phyloP scores from a whole-genome alignment of 2,797 vertebrate species.

The Merluccius polli region DNA sequence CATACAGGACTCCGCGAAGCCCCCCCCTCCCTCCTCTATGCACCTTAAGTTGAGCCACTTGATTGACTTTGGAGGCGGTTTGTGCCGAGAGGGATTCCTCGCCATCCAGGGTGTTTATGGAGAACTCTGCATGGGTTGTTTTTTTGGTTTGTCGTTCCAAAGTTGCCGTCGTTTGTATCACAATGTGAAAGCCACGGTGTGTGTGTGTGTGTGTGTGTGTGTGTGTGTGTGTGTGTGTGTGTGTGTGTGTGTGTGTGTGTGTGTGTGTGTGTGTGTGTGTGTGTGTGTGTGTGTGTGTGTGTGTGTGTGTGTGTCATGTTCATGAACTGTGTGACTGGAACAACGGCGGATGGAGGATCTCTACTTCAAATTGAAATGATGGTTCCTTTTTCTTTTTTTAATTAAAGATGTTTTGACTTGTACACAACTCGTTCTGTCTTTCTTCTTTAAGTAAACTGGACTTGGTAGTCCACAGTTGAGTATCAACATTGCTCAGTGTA shows the following conservation, averaged over 20 bases:
- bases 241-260: conserved; percentile 25
- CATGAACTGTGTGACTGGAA: conserved; percentile 12
- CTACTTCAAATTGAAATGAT: conserved; percentile 33
- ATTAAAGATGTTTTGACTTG: conserved; percentile 60
- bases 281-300: conserved; percentile 25
- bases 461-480: too few species aligned
- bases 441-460: neutral
- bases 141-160: conserved; percentile 48
- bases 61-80: conserved; percentile 1
- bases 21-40: neutral
- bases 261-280: conserved; percentile 24
- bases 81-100: conserved; percentile 52
- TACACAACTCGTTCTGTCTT: conserved; percentile 6
- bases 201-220: conserved; percentile 24
- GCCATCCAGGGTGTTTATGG: conserved; percentile 18
- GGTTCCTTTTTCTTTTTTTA: conserved; percentile 40
- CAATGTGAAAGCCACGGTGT: conserved; percentile 9
- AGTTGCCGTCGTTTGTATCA: conserved; percentile 38
- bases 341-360: conserved; percentile 19
- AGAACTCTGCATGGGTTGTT: conserved; percentile 8
- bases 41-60: conserved; percentile 27
- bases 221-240: conserved; percentile 24
- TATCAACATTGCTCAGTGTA: too few species aligned
- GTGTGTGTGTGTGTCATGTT: conserved; percentile 10
- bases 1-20: neutral